These are phyloP conservation scores for Anguilla rostrata DNA, from an alignment of 2,113 vertebrate species.

Conservation along the genomic window DNA sequence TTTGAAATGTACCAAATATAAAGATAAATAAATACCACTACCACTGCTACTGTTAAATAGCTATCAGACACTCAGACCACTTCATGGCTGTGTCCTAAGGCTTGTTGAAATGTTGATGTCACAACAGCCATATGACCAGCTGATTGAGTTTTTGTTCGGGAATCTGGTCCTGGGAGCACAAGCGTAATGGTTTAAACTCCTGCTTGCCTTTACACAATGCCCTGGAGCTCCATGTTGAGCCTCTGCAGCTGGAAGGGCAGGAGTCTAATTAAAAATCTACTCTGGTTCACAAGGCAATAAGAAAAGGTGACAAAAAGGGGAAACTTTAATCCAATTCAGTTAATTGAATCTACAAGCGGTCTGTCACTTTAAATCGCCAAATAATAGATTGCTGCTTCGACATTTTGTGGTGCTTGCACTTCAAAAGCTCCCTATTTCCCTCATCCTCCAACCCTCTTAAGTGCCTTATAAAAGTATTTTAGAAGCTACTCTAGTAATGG, in stretches of 20 bases:
- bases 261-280: slow-evolving; percentile 41
- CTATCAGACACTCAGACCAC: too few relatives aligned
- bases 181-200: background rate
- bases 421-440: slow-evolving; percentile 25
- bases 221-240: background rate
- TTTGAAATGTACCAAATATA: background rate
- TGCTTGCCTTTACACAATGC: background rate
- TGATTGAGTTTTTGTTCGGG: background rate
- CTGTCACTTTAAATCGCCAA: slow-evolving; percentile 35
- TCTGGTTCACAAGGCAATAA: slow-evolving; percentile 27
- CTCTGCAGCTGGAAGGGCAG: background rate
- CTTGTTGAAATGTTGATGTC: background rate
- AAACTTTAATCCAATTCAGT: slow-evolving; percentile 43
- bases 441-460: background rate
- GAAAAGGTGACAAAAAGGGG: slow-evolving; percentile 38
- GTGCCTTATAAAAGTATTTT: slow-evolving; percentile 19
- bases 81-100: too few relatives aligned
- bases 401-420: background rate
- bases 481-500: slow-evolving; percentile 21
- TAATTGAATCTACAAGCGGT: slow-evolving; percentile 45
- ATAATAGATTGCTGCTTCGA: slow-evolving; percentile 26
- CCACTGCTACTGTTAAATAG: background rate
- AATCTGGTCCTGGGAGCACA: background rate
- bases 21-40: background rate
- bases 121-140: background rate